Percentiles rank a stretch among this genome's conserved stretches.
phyloP scores from a whole-genome alignment of 2,797 vertebrate genomes.

The Chloroceryle amazona region DNA sequence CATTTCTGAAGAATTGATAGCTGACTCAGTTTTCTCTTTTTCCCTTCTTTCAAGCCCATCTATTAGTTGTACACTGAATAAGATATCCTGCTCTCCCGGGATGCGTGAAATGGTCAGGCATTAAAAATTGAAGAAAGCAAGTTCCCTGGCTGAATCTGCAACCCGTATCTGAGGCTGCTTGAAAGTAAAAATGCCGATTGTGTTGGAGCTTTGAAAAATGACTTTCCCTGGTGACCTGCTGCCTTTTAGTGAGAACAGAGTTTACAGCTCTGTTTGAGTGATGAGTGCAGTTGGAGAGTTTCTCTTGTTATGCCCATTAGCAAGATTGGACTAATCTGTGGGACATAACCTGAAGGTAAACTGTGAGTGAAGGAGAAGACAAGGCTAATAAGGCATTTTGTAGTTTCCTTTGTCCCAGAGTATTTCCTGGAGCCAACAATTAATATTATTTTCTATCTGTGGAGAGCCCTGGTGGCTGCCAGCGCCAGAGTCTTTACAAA shows the following conservation, averaged over 20 bases:
- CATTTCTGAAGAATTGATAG: constrained; percentile 21
- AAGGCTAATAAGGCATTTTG: constrained; percentile 19
- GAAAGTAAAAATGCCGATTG: constrained; percentile 68
- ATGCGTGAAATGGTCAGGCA: constrained; percentile 53
- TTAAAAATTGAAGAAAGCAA: constrained; percentile 73
- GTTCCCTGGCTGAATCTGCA: constrained; percentile 43
- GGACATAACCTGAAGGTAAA: constrained; percentile 55
- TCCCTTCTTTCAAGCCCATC: neutral
- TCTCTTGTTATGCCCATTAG: constrained; percentile 66
- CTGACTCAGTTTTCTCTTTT: neutral
- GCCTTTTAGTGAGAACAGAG: constrained; percentile 60
- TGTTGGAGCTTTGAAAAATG: constrained; percentile 73
- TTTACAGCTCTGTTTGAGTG: constrained; percentile 61
- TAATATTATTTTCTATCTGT: constrained; percentile 36
- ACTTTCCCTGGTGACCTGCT: constrained; percentile 67
- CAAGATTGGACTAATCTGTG: constrained; percentile 59
- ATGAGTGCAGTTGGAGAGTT: constrained; percentile 59
- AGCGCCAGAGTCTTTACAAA: neutral
- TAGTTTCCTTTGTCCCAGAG: constrained; percentile 33
- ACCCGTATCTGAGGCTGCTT: constrained; percentile 56
- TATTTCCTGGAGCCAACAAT: constrained; percentile 33
- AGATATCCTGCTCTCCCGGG: constrained; percentile 38
- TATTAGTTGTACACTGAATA: constrained; percentile 51
- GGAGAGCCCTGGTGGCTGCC: neutral
- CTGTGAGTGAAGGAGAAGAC: constrained; percentile 55